Conservation (phyloP, 2,797 vertebrate genomes). For the Eulemur albifrons region DNA sequence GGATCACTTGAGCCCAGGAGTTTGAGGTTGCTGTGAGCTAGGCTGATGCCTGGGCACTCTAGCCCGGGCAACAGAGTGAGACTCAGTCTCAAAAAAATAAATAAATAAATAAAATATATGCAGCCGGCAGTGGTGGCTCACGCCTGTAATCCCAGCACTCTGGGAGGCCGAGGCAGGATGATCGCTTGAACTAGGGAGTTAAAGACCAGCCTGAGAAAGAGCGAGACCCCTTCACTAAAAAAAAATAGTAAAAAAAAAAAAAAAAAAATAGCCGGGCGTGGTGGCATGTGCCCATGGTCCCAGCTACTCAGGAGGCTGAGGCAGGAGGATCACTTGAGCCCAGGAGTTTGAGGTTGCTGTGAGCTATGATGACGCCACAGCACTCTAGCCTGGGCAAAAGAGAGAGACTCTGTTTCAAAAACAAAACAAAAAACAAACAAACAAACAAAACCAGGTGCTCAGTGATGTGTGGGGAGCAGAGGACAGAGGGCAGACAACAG, state of each 20-base stretch:
- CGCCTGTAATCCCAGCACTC: neutral
- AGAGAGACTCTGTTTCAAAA: neutral
- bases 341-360: neutral
- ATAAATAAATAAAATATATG: no score
- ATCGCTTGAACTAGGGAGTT: neutral
- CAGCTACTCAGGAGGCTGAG: neutral
- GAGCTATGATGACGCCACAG: neutral
- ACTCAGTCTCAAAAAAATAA: no score
- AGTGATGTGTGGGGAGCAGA: neutral
- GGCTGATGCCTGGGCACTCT: no score
- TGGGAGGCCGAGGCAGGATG: neutral
- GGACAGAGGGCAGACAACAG: neutral
- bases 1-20: no score
- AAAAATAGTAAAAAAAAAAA: neutral
- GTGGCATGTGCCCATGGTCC: neutral
- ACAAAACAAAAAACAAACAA: neutral
- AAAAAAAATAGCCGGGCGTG: neutral
- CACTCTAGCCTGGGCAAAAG: neutral
- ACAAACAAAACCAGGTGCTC: neutral
- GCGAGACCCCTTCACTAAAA: neutral
- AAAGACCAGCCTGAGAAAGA: neutral
- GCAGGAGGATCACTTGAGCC: neutral
- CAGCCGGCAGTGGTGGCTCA: no score
- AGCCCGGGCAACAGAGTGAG: no score
- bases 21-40: no score